Evolutionary conservation across 64 coral and sea anemone species (phyloP).

Genomic region (Exaiptasia diaphana): DNA sequence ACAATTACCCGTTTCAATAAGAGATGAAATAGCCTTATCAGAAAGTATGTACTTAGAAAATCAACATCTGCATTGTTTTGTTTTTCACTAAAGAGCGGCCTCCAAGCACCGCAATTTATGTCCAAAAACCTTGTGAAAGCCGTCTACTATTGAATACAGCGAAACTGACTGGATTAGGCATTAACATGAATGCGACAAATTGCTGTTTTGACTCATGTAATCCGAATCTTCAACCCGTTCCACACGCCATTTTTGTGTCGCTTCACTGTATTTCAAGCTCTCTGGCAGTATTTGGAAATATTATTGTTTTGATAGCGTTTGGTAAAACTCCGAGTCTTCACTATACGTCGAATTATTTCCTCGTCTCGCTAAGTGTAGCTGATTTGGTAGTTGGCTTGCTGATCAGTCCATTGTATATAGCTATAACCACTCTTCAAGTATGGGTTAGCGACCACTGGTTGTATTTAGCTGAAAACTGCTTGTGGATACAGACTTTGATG

Average conservation of each 20-base stretch:
- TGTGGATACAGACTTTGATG: conserved; percentile 11
- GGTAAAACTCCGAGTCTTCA: neutral
- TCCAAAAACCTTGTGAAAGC: no score
- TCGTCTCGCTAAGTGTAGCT: conserved; percentile 9
- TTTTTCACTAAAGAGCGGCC: no score
- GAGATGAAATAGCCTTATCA: no score
- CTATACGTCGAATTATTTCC: neutral
- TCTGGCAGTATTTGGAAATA: conserved; percentile 1
- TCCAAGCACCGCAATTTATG: no score
- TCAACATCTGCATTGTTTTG: no score
- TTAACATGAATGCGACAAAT: no score
- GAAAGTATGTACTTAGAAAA: no score
- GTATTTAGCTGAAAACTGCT: conserved; percentile 3
- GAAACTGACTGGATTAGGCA: neutral
- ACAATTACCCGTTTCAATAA: no score
- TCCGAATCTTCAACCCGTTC: neutral
- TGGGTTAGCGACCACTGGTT: neutral
- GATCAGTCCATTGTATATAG: conserved; percentile 5
- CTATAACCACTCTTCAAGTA: neutral
- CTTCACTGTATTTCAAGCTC: conserved; percentile 1
- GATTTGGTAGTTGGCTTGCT: conserved; percentile 20
- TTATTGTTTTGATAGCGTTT: neutral
- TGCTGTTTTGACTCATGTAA: no score
- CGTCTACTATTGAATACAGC: neutral
- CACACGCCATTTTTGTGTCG: neutral